Percentiles rank a stretch among this genome's conserved stretches.
These are phyloP conservation scores for Pegoplata infirma DNA, from an alignment of 2,888 invertebrate genomes.

Conservation along the genomic window DNA sequence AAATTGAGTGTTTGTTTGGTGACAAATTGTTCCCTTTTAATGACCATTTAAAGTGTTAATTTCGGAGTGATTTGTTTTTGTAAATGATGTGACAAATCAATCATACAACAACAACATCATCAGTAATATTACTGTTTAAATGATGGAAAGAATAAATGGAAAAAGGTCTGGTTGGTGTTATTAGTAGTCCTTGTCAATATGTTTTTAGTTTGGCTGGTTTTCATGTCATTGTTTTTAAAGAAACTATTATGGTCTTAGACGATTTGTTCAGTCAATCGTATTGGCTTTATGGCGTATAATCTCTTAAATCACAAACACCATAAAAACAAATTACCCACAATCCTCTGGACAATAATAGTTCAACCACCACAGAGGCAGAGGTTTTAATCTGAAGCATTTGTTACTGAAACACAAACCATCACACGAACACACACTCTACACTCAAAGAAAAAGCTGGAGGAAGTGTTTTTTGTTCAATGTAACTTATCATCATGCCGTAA, in stretches of 20 bases:
- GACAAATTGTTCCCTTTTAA: conserved; percentile 49
- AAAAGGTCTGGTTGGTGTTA: neutral
- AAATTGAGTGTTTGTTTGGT: conserved; percentile 14
- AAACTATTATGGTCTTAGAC: conserved; percentile 57
- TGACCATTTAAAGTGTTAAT: conserved; percentile 56
- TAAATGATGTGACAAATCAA: conserved; percentile 38
- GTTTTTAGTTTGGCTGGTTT: conserved; percentile 44
- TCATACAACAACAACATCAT: conserved; percentile 24
- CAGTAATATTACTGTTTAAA: conserved; percentile 8
- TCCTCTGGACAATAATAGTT: conserved; percentile 52
- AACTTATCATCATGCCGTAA: too few relatives aligned
- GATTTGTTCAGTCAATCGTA: conserved; percentile 67
- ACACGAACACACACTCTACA: neutral
- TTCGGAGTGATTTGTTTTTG: conserved; percentile 11
- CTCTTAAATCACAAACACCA: conserved; percentile 75
- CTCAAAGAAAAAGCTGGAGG: too few relatives aligned
- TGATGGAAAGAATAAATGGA: neutral
- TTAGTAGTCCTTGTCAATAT: conserved; percentile 44
- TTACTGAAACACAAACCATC: conserved; percentile 7
- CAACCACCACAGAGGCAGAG: conserved; percentile 29
- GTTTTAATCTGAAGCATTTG: conserved; percentile 24
- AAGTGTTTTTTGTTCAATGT: too few relatives aligned
- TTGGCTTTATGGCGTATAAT: conserved; percentile 72
- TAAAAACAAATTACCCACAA: conserved; percentile 69
- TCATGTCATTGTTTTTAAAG: conserved; percentile 39